Evolutionary conservation across 2,888 invertebrate species (phyloP), one percentile per base, ranked within the genome.

Genomic region (Bibio marci): DNA sequence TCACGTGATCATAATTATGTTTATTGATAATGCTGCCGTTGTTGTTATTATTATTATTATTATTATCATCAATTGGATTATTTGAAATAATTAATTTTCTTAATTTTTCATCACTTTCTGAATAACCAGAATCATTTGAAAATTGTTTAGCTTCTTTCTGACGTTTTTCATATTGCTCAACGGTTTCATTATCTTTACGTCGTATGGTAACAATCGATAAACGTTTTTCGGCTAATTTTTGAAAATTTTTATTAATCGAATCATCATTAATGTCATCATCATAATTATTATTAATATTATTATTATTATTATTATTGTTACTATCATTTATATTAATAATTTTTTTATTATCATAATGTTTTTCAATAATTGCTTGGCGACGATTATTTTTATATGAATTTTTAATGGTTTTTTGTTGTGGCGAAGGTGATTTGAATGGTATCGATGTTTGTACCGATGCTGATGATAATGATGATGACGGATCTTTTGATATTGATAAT

Each of bases 381-480:
- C 28, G 22, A 22, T 22, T 22, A 6, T 6, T 22, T n/a, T n/a
- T n/a, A n/a, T n/a, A n/a, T n/a, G n/a, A n/a, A n/a, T n/a, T n/a
- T n/a, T n/a, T 22, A 6, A 8, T 22, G 4, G 22, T 22, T 22
- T 22, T 22, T 6, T 22, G 5, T 22, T 6, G 8, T 22, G 22
- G 8, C 8, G 22, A 22, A 6, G 22, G 22, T 22, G 22, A 3
- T 10, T 35, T 4, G 6, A 12, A 19, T 22, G 14, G 35, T 14
- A 12, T 26, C 25, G 7, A 8, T 15, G 34, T 38, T 22, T 18
- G 22, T 25, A 35, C 30, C 27, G 34, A 37, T 17, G 43, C 37
- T 10, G 35, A 33, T 37, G 39, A 32, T 38, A 43, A 26, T 27
- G 35, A 42, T 4, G 37, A 35, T 26, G 43, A 44, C 1, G 27